Evolutionary conservation across 2,797 vertebrate species (phyloP), one percentile per base, ranked within the genome.

Genomic region (Phataginus tetradactyla): DNA sequence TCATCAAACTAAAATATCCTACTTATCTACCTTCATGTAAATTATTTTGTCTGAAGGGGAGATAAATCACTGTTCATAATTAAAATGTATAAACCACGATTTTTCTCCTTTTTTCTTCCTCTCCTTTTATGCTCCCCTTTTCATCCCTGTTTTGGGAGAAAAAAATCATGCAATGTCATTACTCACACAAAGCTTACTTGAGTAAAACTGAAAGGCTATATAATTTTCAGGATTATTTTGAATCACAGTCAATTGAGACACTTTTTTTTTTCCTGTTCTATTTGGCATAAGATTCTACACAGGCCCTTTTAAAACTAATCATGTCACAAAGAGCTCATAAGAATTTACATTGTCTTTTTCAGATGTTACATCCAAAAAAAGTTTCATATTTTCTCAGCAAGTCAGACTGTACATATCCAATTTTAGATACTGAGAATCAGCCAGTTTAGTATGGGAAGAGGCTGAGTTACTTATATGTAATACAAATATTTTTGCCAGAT

Each of bases 111-210:
- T 10, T 66, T n/a, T 53, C 6, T 5, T 55, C 1, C 7, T 1
- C 7, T 97, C 97, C 80, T 90, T 97, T 68, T 97, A 81, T 97
- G 45, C 45, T 97, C 5, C 27, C 75, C 37, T 5, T 45, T 77
- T 78, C 8, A 20, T 86, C 84, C 53, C n/a, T 37, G 9, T 29
- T 84, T 90, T 90, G 53, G 4, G 10, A 27, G 32, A 2, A 23
- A 23, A 32, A 20, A 45, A 14, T 17, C 8, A 53, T 53, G 17
- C 3, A 7, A 53, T 59, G 4, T 68, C 63, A 91, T 97, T 97
- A 97, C 96, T 98, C 94, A 98, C 89, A 97, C 96, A 97, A 96
- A 95, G 85, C 63, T 97, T 93, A 97, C 59, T 39, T 97, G 86
- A 98, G 92, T 96, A 97, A 97, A 97, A 96, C 95, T 59, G 92